Conservation (phyloP, 2,888 invertebrate species). For the Caenorhabditis sp. region DNA sequence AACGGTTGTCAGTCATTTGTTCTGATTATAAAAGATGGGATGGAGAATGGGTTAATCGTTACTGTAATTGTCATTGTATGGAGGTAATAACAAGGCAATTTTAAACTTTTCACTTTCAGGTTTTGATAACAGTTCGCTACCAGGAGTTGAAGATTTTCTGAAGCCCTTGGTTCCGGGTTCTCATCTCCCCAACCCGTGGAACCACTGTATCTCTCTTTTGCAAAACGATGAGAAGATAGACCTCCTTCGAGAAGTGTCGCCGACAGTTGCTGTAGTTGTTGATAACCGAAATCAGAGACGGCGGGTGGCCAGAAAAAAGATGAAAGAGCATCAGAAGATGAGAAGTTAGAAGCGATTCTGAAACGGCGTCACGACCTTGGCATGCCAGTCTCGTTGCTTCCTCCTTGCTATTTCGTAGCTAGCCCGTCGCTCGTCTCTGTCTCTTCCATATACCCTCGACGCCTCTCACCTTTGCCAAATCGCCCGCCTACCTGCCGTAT, state of each 20-base stretch:
- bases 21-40: slow-evolving; percentile 31
- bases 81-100: neutral
- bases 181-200: neutral
- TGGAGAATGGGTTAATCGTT: slow-evolving; percentile 10
- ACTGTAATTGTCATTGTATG: slow-evolving; percentile 43
- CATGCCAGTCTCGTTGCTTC: slow-evolving; percentile 51
- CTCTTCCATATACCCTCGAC: slow-evolving; percentile 27
- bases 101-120: slow-evolving; percentile 1
- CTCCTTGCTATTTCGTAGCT: slow-evolving; percentile 43
- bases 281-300: slow-evolving; percentile 27
- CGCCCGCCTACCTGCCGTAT: slow-evolving; percentile 64
- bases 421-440: slow-evolving; percentile 41
- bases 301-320: slow-evolving; percentile 44
- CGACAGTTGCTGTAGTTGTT: slow-evolving; percentile 8
- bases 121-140: neutral
- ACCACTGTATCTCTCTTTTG: neutral
- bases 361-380: slow-evolving; percentile 53
- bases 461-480: slow-evolving; percentile 52
- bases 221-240: slow-evolving; percentile 27
- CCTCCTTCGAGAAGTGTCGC: slow-evolving; percentile 21
- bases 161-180: neutral
- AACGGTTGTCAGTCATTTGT: slow-evolving; percentile 10
- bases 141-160: neutral
- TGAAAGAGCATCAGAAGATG: slow-evolving; percentile 43
- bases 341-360: slow-evolving; percentile 35